A percentile compares a stretch with the other conserved stretches of the same genome.
Evolutionary conservation across 1,140 invertebrate genomes (phyloP).

Genomic region (Trichonephila clavata): DNA sequence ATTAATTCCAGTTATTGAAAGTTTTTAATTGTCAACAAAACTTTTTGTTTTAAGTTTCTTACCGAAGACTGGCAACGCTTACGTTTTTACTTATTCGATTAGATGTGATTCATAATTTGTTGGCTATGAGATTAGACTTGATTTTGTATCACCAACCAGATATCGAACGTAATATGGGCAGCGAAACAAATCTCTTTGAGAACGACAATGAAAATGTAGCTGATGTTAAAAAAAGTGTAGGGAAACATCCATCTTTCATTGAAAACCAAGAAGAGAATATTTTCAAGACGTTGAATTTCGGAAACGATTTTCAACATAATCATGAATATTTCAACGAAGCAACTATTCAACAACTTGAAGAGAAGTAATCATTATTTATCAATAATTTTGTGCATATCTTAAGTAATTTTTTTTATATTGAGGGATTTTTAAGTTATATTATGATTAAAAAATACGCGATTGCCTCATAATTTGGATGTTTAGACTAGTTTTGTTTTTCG

Average conservation of each 20-base stretch:
- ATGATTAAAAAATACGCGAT: too few species aligned
- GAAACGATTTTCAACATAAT: constrained; percentile 14
- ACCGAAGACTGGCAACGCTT: neutral
- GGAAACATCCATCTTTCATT: neutral
- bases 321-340: neutral
- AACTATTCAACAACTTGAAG: neutral
- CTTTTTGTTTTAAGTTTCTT: neutral
- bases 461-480: too few species aligned
- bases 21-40: neutral
- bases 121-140: neutral
- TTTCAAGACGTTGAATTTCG: neutral
- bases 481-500: too few species aligned
- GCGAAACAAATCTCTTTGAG: constrained; percentile 21
- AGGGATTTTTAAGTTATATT: too few species aligned
- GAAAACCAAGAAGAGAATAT: constrained; percentile 7
- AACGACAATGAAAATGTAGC: neutral
- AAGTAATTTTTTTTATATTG: too few species aligned
- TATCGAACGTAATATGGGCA: constrained; percentile 36
- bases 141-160: neutral
- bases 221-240: neutral
- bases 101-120: neutral
- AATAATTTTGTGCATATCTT: neutral
- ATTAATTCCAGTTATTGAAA: too few species aligned
- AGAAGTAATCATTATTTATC: neutral
- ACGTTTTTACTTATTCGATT: neutral